Percentiles rank a stretch among this genome's conserved stretches.
These are phyloP conservation scores for Sebastes trivittatus DNA, from an alignment of 2,797 vertebrate genomes.

Conservation along the genomic window DNA sequence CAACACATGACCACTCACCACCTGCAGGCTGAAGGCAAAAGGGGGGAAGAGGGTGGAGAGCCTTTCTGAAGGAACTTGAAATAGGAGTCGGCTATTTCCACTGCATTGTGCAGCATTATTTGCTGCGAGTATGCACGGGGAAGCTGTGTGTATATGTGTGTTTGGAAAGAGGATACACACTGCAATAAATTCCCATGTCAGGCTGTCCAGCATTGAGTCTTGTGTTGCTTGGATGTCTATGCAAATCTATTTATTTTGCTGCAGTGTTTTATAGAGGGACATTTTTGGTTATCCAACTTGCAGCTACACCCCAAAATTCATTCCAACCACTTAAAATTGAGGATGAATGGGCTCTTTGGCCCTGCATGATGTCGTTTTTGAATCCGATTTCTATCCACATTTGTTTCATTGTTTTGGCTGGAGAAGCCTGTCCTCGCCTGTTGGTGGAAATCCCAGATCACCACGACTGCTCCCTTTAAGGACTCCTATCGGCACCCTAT, in stretches of 20 bases:
- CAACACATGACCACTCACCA: conserved; percentile 66
- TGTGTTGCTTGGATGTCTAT: background rate
- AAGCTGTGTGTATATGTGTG: background rate
- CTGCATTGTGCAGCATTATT: conserved; percentile 48
- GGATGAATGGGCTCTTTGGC: background rate
- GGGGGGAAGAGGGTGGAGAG: background rate
- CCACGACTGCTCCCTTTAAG: background rate
- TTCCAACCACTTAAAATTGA: background rate
- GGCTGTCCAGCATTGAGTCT: background rate
- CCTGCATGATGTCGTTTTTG: background rate
- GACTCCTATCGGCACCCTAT: conserved; percentile 17
- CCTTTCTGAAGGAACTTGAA: conserved; percentile 38
- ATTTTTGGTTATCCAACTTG: background rate
- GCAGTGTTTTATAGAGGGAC: background rate
- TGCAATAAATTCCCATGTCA: conserved; percentile 3
- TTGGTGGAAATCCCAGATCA: conserved; percentile 34
- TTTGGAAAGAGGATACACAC: conserved; percentile 14
- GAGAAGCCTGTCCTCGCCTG: background rate
- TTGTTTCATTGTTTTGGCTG: conserved; percentile 13
- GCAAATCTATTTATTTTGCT: background rate
- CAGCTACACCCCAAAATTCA: background rate
- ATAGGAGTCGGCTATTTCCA: conserved; percentile 54
- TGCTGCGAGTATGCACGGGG: conserved; percentile 33
- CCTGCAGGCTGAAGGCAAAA: conserved; percentile 54
- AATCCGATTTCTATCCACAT: conserved; percentile 11